Evolutionary conservation across 2,888 invertebrate species (phyloP).

Genomic region (Anaspis maculata): DNA sequence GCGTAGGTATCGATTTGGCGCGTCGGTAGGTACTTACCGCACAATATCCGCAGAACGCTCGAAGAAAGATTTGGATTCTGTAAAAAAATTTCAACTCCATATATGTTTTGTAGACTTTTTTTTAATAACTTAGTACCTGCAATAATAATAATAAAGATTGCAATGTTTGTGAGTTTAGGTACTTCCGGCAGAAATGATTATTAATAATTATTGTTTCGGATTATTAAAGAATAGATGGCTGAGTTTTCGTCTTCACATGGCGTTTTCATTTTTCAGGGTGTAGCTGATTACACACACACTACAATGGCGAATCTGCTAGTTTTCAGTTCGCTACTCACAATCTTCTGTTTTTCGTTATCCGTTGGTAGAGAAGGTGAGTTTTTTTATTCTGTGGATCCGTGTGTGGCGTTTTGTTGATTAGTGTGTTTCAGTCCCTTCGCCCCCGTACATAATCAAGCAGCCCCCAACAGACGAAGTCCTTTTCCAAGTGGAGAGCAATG

Average conservation of each 20-base stretch:
- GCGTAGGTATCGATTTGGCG: too few relatives aligned
- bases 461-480: constrained; percentile 85
- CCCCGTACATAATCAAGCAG: constrained; percentile 86
- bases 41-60: too few relatives aligned
- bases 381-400: too few relatives aligned
- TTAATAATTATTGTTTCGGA: not conserved
- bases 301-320: constrained; percentile 18
- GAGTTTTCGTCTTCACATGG: constrained; percentile 8
- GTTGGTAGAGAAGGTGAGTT: constrained; percentile 12
- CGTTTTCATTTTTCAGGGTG: constrained; percentile 24
- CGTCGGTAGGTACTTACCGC: too few relatives aligned
- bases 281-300: constrained; percentile 13
- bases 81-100: too few relatives aligned
- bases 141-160: too few relatives aligned
- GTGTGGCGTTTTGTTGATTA: too few relatives aligned
- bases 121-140: too few relatives aligned
- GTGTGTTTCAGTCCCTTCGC: constrained; percentile 67
- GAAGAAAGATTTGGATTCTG: too few relatives aligned
- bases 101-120: too few relatives aligned
- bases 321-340: constrained; percentile 9
- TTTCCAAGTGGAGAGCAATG: constrained; percentile 82
- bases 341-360: constrained; percentile 9
- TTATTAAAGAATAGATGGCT: not conserved
- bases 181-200: too few relatives aligned
- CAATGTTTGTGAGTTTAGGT: too few relatives aligned